Conservation (phyloP, 2,888 invertebrate genomes). For the Chymomyza caudatula region DNA sequence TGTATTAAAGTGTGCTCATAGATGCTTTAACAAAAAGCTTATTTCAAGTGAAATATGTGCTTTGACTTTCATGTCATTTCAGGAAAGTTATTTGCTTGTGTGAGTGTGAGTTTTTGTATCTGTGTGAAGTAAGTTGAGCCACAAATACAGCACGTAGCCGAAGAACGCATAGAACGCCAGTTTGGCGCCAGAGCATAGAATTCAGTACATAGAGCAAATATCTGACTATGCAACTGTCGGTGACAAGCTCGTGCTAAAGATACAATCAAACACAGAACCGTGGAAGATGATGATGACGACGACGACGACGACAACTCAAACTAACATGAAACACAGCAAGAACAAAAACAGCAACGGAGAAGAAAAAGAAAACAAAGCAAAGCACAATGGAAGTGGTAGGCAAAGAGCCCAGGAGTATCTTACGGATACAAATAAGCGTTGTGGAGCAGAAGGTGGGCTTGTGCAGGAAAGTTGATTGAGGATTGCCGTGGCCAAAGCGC, state of each 20-base stretch:
- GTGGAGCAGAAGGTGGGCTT: not conserved
- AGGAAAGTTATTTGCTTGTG: not conserved
- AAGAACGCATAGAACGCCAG: not conserved
- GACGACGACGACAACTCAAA: not conserved
- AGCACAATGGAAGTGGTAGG: not conserved
- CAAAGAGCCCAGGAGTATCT: not conserved
- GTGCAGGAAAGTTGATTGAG: not conserved
- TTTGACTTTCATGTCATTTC: not conserved
- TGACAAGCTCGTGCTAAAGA: not conserved
- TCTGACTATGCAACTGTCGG: not conserved
- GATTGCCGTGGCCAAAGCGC: constrained; percentile 13
- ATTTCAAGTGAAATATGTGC: not conserved
- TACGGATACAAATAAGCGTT: not conserved
- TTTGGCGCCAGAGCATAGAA: not conserved
- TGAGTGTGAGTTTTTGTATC: not conserved
- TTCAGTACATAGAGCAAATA: not conserved
- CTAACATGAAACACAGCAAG: not conserved
- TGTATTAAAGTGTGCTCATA: not conserved
- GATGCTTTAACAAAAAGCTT: not conserved
- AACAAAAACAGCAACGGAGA: not conserved
- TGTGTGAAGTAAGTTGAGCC: not conserved
- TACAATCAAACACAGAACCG: not conserved
- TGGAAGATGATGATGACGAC: not conserved
- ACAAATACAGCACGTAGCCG: not conserved
- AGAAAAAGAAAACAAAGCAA: not conserved